Conservation (phyloP, 2,113 vertebrate genomes). For the Nesoenas mayeri region DNA sequence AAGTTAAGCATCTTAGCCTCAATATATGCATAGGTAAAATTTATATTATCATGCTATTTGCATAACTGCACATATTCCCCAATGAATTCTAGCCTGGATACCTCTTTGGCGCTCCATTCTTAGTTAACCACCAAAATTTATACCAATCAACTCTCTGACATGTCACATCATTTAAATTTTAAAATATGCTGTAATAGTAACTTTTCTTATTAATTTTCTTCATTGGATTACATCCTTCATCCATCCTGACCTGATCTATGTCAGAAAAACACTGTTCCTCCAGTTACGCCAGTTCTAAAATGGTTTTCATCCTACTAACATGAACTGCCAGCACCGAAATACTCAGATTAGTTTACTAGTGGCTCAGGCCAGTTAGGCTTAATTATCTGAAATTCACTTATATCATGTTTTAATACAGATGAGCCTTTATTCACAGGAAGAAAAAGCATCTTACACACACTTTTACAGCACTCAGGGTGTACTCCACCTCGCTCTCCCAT, state of each 20-base stretch:
- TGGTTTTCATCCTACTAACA: background rate
- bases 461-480: no score
- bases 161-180: background rate
- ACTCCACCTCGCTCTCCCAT: background rate
- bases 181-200: background rate
- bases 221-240: background rate
- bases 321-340: background rate
- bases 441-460: background rate
- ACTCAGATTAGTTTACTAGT: background rate
- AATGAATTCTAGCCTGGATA: background rate
- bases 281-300: background rate
- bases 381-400: background rate
- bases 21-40: background rate
- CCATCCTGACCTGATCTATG: background rate
- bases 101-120: background rate
- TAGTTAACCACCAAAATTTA: background rate
- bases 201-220: background rate
- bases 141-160: background rate
- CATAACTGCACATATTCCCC: accelerated
- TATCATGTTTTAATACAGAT: background rate
- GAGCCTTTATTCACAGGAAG: background rate
- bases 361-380: background rate
- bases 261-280: background rate
- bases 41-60: accelerated
- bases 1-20: background rate